Percentiles rank a stretch among this genome's conserved stretches.
Evolutionary conservation across 2,113 vertebrate genomes (phyloP).

Genomic region (Trinectes maculatus): DNA sequence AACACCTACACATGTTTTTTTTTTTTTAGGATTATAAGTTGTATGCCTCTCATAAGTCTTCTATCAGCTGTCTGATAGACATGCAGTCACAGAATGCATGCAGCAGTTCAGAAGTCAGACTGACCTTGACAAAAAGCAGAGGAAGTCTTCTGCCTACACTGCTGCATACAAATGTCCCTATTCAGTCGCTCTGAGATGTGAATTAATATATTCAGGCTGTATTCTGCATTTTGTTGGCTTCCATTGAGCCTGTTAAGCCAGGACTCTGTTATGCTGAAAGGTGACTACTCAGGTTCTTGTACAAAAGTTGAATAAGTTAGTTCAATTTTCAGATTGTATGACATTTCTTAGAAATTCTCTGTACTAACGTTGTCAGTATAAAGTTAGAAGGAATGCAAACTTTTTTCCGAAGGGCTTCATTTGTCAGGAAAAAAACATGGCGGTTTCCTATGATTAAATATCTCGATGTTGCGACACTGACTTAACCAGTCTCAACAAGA

Average conservation of each 20-base stretch:
- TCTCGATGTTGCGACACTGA: background rate
- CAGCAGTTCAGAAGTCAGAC: slow-evolving; percentile 55
- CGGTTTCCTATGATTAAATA: background rate
- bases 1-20: slow-evolving; percentile 37
- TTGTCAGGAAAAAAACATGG: background rate
- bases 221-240: slow-evolving; percentile 15
- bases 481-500: slow-evolving; percentile 22
- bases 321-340: background rate
- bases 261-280: background rate
- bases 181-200: slow-evolving; percentile 31
- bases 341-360: background rate
- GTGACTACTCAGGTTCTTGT: background rate
- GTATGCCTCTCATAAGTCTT: slow-evolving; percentile 50
- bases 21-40: slow-evolving; percentile 32
- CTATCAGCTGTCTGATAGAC: slow-evolving; percentile 55
- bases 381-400: too few species aligned
- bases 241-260: slow-evolving; percentile 1
- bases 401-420: background rate
- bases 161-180: slow-evolving; percentile 50
- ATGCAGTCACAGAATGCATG: slow-evolving; percentile 46
- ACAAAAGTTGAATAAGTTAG: background rate
- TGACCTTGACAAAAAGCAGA: slow-evolving; percentile 61
- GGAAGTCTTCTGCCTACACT: slow-evolving; percentile 6
- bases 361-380: too few species aligned
- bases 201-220: slow-evolving; percentile 32